Conservation (phyloP, 2,113 vertebrate species). For the Erythrolamprus reginae region DNA sequence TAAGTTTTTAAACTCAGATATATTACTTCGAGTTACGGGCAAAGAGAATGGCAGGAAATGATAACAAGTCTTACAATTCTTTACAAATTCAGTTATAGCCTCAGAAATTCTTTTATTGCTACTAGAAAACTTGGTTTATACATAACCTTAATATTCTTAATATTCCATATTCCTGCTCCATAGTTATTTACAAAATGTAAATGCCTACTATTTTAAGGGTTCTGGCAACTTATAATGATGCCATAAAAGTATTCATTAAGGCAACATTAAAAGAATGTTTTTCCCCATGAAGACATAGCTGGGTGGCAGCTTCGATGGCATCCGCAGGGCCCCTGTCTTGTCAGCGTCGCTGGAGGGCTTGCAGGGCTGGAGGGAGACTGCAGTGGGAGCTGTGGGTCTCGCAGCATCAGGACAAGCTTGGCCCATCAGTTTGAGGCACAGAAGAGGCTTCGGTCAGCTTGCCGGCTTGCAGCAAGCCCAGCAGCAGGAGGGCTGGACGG, state of each 20-base stretch:
- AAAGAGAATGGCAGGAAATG: background rate
- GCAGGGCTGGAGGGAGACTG: no score
- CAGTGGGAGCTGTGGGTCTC: no score
- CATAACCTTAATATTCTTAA: background rate
- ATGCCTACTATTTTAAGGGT: background rate
- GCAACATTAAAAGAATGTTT: background rate
- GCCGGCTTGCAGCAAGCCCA: no score
- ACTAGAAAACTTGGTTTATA: background rate
- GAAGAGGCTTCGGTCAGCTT: no score
- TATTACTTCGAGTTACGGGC: background rate
- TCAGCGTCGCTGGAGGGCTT: no score
- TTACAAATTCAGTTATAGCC: background rate
- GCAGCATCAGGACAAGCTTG: no score
- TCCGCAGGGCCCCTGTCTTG: no score
- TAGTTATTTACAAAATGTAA: background rate
- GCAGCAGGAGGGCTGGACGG: no score
- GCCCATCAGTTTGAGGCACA: no score
- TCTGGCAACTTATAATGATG: background rate
- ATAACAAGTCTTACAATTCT: background rate
- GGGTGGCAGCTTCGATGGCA: no score
- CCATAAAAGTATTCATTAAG: background rate
- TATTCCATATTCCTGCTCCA: background rate
- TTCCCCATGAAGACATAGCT: no score
- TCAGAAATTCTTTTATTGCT: background rate
- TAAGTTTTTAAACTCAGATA: background rate